phyloP scores from a whole-genome alignment of 2,888 invertebrate genomes.

The Melangyna quadrimaculata region DNA sequence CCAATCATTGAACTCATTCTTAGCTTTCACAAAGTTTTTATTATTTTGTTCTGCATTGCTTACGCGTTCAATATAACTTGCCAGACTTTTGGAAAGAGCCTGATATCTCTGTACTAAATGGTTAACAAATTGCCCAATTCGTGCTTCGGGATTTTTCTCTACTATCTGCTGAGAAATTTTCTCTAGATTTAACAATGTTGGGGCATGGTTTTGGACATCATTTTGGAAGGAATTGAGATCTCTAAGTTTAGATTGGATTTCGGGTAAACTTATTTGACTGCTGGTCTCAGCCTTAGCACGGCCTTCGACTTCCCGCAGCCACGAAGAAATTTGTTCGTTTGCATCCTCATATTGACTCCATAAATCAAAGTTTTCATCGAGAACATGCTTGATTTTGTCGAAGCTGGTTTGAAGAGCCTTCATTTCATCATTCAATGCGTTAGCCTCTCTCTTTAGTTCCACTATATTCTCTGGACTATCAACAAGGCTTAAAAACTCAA shows the following conservation, averaged over 20 bases:
- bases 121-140: slow-evolving; percentile 90
- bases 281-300: slow-evolving; percentile 88
- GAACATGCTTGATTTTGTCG: slow-evolving; percentile 84
- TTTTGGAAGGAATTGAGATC: slow-evolving; percentile 85
- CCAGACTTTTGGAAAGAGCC: slow-evolving; percentile 87
- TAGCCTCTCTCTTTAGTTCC: slow-evolving; percentile 86
- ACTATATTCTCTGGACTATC: slow-evolving; percentile 87
- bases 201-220: slow-evolving; percentile 85
- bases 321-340: slow-evolving; percentile 88
- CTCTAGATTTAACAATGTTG: slow-evolving; percentile 86
- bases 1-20: slow-evolving; percentile 89
- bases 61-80: slow-evolving; percentile 87
- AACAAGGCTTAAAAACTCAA: slow-evolving; percentile 87
- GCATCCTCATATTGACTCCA: slow-evolving; percentile 91
- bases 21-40: slow-evolving; percentile 86
- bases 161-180: slow-evolving; percentile 87
- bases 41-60: slow-evolving; percentile 86
- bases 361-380: slow-evolving; percentile 87
- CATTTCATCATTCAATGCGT: slow-evolving; percentile 87
- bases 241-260: slow-evolving; percentile 86
- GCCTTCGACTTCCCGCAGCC: slow-evolving; percentile 91
- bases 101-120: slow-evolving; percentile 90
- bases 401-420: slow-evolving; percentile 87
- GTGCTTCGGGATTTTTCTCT: slow-evolving; percentile 90
- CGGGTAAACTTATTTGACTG: slow-evolving; percentile 86